Evolutionary conservation across 1,140 invertebrate species (phyloP).

Genomic region (Protaetia brevitarsis): DNA sequence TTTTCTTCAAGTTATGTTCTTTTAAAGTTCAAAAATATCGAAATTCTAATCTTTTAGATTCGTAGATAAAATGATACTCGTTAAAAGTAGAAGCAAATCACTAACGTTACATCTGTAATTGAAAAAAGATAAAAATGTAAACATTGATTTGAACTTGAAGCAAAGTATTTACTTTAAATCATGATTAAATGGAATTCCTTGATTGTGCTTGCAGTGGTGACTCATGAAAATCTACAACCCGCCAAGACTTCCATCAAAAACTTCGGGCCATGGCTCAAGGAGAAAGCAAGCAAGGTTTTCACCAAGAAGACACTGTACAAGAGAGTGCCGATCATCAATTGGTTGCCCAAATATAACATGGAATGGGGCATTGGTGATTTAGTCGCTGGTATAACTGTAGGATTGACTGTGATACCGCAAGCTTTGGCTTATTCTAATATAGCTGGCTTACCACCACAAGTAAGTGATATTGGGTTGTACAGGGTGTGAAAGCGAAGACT

Average conservation of each 20-base stretch:
- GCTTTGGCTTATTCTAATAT: conserved; percentile 82
- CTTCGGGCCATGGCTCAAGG: conserved; percentile 44
- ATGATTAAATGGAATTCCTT: background rate
- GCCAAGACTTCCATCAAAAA: conserved; percentile 29
- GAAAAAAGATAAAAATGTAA: too few species aligned
- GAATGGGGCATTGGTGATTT: conserved; percentile 70
- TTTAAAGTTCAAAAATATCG: too few species aligned
- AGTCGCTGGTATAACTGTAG: conserved; percentile 82
- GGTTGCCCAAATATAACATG: conserved; percentile 69
- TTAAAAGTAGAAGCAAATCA: too few species aligned
- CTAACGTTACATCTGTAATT: too few species aligned
- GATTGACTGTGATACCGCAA: conserved; percentile 85
- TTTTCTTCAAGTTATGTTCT: too few species aligned
- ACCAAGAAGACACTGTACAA: conserved; percentile 26
- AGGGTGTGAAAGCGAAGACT: too few species aligned
- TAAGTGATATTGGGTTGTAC: too few species aligned
- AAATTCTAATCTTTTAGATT: too few species aligned
- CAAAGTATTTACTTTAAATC: conserved; percentile 3
- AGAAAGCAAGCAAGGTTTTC: conserved; percentile 40
- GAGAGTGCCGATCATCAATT: conserved; percentile 62
- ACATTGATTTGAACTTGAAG: too few species aligned
- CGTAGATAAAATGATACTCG: too few species aligned
- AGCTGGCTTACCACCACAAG: conserved; percentile 77
- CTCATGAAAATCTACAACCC: conserved; percentile 31
- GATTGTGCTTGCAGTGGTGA: conserved; percentile 30